These are phyloP conservation scores for Acrocyrtus sp. DNA, from an alignment of 2,888 invertebrate genomes.

Conservation along the genomic window DNA sequence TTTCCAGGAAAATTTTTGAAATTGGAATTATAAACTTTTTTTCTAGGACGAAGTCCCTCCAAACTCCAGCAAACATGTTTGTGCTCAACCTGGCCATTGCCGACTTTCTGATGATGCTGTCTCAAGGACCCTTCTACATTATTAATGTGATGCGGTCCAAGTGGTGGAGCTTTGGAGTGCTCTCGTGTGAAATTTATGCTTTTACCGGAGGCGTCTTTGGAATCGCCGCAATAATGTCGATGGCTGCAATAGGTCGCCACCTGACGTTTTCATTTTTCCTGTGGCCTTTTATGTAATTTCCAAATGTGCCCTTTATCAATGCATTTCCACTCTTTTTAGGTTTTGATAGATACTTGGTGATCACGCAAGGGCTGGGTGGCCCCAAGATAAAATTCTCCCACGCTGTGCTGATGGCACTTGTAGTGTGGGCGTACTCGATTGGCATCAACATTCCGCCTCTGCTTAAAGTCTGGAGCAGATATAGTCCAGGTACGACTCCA, in stretches of 20 bases:
- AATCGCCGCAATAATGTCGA: slow-evolving; percentile 43
- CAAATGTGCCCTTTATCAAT: too few relatives aligned
- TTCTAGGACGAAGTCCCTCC: slow-evolving; percentile 30
- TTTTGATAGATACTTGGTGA: slow-evolving; percentile 47
- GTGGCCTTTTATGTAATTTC: too few relatives aligned
- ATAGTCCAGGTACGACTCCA: slow-evolving; percentile 15
- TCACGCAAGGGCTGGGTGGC: slow-evolving; percentile 29
- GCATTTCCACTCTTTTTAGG: slow-evolving; percentile 3
- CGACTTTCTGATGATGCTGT: slow-evolving; percentile 66
- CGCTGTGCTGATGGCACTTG: slow-evolving; percentile 29
- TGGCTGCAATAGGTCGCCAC: slow-evolving; percentile 42
- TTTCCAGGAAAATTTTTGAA: too few relatives aligned
- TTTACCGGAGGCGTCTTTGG: slow-evolving; percentile 44
- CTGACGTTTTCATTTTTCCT: too few relatives aligned
- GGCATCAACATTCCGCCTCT: slow-evolving; percentile 47
- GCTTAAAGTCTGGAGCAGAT: slow-evolving; percentile 38
- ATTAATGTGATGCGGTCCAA: slow-evolving; percentile 64
- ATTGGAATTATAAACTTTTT: too few relatives aligned
- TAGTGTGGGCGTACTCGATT: slow-evolving; percentile 54
- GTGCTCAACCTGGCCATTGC: slow-evolving; percentile 67
- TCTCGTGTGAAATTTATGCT: slow-evolving; percentile 62
- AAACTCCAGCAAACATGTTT: slow-evolving; percentile 67
- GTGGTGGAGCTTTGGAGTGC: slow-evolving; percentile 64
- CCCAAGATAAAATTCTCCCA: slow-evolving; percentile 27
- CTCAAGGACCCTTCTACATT: slow-evolving; percentile 65